Conservation (phyloP, 2,797 vertebrate genomes). For the Carcharodon carcharias region DNA sequence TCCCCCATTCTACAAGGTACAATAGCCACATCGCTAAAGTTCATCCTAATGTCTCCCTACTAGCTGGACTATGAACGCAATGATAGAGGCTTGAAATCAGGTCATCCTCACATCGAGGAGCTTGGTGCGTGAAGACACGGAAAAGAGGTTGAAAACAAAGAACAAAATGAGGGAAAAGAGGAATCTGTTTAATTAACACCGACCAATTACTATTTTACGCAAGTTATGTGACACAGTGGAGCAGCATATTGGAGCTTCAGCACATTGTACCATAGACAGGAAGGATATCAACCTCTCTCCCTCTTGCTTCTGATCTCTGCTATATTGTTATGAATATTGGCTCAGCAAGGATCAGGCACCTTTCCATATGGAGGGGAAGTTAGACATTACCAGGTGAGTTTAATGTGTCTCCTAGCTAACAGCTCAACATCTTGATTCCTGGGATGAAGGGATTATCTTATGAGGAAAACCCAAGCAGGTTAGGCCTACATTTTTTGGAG, state of each 20-base stretch:
- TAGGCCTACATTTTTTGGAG: no score
- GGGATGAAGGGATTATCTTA: no score
- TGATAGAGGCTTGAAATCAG: background rate
- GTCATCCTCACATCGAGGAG: no score
- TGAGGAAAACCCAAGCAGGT: no score
- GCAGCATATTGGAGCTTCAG: background rate
- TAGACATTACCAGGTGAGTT: no score
- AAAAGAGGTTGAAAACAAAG: background rate
- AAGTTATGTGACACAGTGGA: background rate
- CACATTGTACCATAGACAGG: background rate
- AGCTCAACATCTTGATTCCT: background rate
- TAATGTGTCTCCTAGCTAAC: background rate
- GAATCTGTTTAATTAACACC: background rate
- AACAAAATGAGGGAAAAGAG: background rate
- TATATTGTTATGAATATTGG: background rate
- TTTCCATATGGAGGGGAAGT: background rate
- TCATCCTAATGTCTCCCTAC: background rate
- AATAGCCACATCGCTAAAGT: background rate
- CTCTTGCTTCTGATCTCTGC: background rate
- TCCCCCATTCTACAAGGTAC: background rate
- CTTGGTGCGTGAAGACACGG: background rate
- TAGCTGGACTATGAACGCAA: background rate
- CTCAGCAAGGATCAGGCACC: background rate
- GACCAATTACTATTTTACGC: background rate
- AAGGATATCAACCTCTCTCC: background rate